Conservation (phyloP, 2,888 invertebrate genomes). For the Cyclophora albipunctata region DNA sequence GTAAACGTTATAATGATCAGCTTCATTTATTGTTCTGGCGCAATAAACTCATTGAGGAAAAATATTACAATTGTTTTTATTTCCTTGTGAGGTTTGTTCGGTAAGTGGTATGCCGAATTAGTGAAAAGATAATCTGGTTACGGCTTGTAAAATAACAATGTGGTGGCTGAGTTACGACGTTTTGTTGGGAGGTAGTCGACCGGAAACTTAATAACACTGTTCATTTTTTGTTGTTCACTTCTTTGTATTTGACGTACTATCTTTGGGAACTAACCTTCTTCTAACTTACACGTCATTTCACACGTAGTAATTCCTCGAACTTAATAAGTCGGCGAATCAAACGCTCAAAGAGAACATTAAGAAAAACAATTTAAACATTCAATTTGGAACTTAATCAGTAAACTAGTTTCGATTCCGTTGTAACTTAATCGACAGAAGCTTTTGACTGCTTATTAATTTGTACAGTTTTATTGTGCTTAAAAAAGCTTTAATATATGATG, state of each 20-base stretch:
- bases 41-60: constrained; percentile 72
- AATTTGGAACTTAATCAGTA: constrained; percentile 37
- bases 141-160: constrained; percentile 37
- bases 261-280: constrained; percentile 18
- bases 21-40: constrained; percentile 75
- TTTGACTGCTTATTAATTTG: constrained; percentile 7
- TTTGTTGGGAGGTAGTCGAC: constrained; percentile 32
- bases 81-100: constrained; percentile 28
- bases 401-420: constrained; percentile 31
- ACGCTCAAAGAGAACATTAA: constrained; percentile 22
- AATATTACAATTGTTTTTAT: constrained; percentile 61
- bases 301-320: background rate
- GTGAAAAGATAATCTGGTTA: constrained; percentile 35
- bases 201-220: constrained; percentile 35
- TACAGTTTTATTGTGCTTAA: background rate
- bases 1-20: constrained; percentile 74
- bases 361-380: constrained; percentile 30
- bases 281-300: background rate
- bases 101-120: constrained; percentile 41
- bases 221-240: constrained; percentile 24
- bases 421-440: constrained; percentile 34
- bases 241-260: constrained; percentile 19
- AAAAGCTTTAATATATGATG: background rate
- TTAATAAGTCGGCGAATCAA: constrained; percentile 8
- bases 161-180: constrained; percentile 21